phyloP scores from a whole-genome alignment of 2,113 vertebrate species.

The Malurus elegans region DNA sequence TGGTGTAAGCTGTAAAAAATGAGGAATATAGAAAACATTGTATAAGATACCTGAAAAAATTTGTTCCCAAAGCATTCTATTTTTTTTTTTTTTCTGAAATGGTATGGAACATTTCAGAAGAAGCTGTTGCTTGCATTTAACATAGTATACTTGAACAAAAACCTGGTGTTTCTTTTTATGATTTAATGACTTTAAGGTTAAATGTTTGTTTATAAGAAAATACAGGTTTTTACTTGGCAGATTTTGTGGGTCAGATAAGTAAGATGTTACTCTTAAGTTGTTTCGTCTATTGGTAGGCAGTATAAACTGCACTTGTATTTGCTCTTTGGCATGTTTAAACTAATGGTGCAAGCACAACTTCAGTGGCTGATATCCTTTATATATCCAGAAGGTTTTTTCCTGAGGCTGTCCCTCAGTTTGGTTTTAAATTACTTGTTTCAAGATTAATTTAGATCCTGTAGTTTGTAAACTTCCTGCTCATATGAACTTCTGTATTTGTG shows the following conservation, averaged over 20 bases:
- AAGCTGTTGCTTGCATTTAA: background rate
- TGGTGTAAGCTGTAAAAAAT: background rate
- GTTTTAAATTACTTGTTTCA: background rate
- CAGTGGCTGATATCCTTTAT: background rate
- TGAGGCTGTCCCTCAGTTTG: background rate
- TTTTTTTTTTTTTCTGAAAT: background rate
- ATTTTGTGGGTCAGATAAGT: background rate
- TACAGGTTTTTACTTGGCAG: background rate
- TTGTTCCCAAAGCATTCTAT: background rate
- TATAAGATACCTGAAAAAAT: background rate
- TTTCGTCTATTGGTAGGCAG: background rate
- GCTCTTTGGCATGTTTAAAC: background rate
- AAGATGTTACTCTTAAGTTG: background rate
- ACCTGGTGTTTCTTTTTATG: background rate
- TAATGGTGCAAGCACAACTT: background rate
- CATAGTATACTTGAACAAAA: background rate
- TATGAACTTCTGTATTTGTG: background rate
- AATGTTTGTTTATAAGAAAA: background rate
- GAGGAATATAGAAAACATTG: background rate
- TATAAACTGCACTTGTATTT: background rate
- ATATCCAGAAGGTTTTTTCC: background rate
- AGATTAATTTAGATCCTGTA: background rate
- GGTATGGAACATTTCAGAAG: background rate
- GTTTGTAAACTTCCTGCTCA: background rate
- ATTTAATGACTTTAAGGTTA: background rate